Conservation (phyloP, 2,888 invertebrate species). For the Synergus gifuensis region DNA sequence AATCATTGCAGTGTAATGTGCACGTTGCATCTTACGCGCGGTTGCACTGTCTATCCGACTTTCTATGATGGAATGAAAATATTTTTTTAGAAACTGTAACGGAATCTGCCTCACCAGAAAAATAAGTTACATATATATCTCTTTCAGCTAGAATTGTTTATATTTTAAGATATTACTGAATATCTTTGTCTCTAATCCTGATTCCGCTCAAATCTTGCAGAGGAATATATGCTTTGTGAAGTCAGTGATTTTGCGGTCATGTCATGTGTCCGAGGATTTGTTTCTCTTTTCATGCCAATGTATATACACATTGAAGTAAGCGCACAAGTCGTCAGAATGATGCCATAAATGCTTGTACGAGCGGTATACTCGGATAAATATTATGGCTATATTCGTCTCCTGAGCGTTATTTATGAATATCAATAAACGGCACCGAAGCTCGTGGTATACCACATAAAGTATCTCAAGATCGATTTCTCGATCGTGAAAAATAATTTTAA, state of each 20-base stretch:
- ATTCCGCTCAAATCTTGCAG: no score
- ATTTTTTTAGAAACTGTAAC: not conserved
- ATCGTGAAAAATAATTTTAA: not conserved
- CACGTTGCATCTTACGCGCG: constrained; percentile 7
- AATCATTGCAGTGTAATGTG: constrained; percentile 10
- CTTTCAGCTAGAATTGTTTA: not conserved
- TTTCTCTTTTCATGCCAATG: constrained; percentile 17
- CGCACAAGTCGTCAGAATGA: not conserved
- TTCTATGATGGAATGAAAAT: not conserved
- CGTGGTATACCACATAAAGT: no score
- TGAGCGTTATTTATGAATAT: no score
- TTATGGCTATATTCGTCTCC: no score
- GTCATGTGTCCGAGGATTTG: constrained; percentile 1
- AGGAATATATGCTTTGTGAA: not conserved
- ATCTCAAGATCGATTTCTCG: no score
- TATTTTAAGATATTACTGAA: no score
- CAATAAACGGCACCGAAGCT: no score
- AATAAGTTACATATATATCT: not conserved
- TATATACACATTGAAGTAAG: not conserved
- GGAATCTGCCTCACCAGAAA: not conserved
- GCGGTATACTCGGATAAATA: no score
- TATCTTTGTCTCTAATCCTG: no score
- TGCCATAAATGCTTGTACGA: no score
- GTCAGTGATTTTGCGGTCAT: constrained; percentile 22
- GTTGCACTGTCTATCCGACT: not conserved